phyloP scores from a whole-genome alignment of 2,797 vertebrate genomes.

The Vireo griseus region DNA sequence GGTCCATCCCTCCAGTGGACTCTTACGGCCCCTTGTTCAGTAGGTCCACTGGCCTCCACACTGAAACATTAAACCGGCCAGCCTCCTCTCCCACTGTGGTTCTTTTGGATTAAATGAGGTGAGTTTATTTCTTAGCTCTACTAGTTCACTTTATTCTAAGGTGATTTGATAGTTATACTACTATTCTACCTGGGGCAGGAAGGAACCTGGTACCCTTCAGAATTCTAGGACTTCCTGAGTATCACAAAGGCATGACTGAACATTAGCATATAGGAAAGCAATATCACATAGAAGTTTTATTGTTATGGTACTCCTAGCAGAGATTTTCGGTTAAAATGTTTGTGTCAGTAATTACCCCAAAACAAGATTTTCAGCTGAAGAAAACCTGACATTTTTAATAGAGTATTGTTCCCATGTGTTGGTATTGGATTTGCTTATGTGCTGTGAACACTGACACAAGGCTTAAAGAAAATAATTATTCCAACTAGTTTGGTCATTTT shows the following conservation, averaged over 20 bases:
- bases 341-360: not conserved
- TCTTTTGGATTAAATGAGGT: not conserved
- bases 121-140: not conserved
- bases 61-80: not conserved
- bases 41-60: not conserved
- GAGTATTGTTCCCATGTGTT: not conserved
- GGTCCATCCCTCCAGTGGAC: too few species aligned
- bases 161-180: not conserved
- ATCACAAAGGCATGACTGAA: not conserved
- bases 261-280: not conserved
- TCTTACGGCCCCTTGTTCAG: too few species aligned
- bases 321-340: not conserved
- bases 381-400: not conserved
- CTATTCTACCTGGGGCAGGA: not conserved
- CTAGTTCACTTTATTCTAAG: not conserved
- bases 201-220: not conserved
- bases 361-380: not conserved
- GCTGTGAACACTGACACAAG: not conserved
- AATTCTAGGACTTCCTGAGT: not conserved
- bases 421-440: not conserved
- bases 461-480: not conserved
- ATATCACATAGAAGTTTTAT: not conserved
- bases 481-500: not conserved
- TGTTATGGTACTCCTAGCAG: not conserved
- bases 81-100: not conserved